Conservation (phyloP, 2,888 invertebrate genomes). For the Cephus pulcher region DNA sequence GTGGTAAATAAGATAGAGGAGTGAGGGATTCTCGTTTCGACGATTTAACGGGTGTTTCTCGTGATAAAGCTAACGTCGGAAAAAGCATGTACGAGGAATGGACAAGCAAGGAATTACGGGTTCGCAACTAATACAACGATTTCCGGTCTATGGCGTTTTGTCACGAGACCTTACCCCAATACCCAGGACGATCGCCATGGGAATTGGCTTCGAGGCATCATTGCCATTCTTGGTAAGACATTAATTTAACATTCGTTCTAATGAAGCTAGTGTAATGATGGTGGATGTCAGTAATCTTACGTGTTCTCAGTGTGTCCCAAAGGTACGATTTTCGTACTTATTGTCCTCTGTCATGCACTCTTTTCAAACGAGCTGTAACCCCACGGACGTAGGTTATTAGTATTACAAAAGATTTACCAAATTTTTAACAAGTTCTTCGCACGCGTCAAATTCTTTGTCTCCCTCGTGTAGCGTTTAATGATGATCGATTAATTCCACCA, state of each 20-base stretch:
- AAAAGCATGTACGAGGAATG: not conserved
- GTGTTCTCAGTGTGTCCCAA: conserved; percentile 22
- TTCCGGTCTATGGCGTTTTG: conserved; percentile 20
- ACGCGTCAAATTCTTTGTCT: not conserved
- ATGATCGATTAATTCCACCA: not conserved
- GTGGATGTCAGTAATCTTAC: conserved; percentile 27
- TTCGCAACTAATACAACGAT: not conserved
- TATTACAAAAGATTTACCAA: not conserved
- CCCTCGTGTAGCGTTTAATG: not conserved
- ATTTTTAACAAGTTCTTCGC: not conserved
- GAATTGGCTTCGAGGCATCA: conserved; percentile 23
- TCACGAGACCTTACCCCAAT: conserved; percentile 18
- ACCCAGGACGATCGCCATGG: conserved; percentile 24
- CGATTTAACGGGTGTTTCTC: not conserved
- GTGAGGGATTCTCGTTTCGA: not conserved
- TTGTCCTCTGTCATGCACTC: conserved; percentile 32
- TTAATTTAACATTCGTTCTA: conserved; percentile 33
- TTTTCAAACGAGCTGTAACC: not conserved
- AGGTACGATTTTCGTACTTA: conserved; percentile 25
- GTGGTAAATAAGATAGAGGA: not conserved
- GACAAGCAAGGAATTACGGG: not conserved
- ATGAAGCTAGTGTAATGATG: conserved; percentile 27
- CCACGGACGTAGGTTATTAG: not conserved
- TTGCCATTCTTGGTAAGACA: conserved; percentile 25
- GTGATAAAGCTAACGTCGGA: not conserved